Conservation (phyloP, 2,888 invertebrate species). For the Listrodromus nycthemerus region DNA sequence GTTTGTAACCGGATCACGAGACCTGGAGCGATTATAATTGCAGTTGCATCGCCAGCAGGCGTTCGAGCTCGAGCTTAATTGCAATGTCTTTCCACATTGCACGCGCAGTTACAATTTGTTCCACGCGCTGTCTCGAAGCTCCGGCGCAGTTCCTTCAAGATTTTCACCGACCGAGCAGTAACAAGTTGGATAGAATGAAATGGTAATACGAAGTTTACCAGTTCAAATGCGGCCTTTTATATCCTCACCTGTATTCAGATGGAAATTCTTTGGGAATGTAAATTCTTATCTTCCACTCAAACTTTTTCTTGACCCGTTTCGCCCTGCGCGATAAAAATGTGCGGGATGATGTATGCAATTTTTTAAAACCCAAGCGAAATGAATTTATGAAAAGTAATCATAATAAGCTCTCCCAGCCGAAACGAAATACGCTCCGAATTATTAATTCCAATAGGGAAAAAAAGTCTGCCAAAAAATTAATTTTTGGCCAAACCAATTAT, state of each 20-base stretch:
- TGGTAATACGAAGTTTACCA: conserved; percentile 32
- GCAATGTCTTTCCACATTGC: not conserved
- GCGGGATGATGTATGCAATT: not conserved
- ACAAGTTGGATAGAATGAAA: conserved; percentile 5
- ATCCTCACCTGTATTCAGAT: conserved; percentile 7
- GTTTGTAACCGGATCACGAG: too few relatives aligned
- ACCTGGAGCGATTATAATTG: too few relatives aligned
- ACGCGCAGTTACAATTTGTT: conserved; percentile 5
- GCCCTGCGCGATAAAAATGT: not conserved
- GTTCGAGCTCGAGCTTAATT: too few relatives aligned
- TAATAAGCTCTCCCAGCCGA: too few relatives aligned
- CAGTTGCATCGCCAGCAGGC: too few relatives aligned
- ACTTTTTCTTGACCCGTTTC: not conserved
- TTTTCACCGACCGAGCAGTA: not conserved
- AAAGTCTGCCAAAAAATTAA: too few relatives aligned
- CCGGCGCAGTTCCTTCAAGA: not conserved
- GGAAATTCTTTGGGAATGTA: conserved; percentile 19
- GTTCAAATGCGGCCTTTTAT: conserved; percentile 14
- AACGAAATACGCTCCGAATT: too few relatives aligned
- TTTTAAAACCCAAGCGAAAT: not conserved
- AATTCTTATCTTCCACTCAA: conserved; percentile 15
- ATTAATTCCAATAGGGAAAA: too few relatives aligned
- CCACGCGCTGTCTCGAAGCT: not conserved
- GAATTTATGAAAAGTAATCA: not conserved
- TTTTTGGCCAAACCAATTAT: too few relatives aligned